Evolutionary conservation across 2,888 invertebrate genomes (phyloP), one percentile per base, ranked within the genome.

Genomic region (Drosophila mimetica): DNA sequence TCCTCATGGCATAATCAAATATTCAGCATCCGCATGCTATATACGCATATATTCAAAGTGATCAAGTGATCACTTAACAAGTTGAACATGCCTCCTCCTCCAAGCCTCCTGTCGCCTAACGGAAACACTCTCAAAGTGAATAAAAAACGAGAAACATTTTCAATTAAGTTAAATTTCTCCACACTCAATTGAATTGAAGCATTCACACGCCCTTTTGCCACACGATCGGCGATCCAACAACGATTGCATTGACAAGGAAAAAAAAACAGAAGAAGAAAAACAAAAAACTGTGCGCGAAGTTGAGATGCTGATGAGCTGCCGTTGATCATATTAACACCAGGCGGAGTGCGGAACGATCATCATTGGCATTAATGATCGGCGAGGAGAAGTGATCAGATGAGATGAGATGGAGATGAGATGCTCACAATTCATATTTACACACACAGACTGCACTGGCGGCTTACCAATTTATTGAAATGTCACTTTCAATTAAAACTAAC

Each of bases 171-270:
- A 69, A 86, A 83, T 75, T 71, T 61, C 65, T 67, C 42, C 51
- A 34, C 51, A 65, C 55, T 63, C 77, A 85, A 80, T 85, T 85
- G 71, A 83, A 61, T 71, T 71, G 71, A 71, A 47, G 60, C 69
- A 81, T 84, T 84, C 84, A 84, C 84, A 84, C 84, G 88, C 86
- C 88, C 84, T 88, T 88, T 86, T 86, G 88, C 86, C 84, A 79
- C 75, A 65, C 79, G 87, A 83, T 87, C 73, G 66, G 52, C 67
- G 66, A 66, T 67, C 64, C 70, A 64, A 11, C 44, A 30, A 30
- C 30, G 25, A 44, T 28, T 28, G 44, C 44, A 44, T 44, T 44
- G 28, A 44, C 44, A 25, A 44, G 28, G 25, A 11, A 28, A 25
- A 14, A 44, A n/a, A 11, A 44, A 11, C n/a, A n/a, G n/a, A 14